These are phyloP conservation scores for Polyergus mexicanus DNA, from an alignment of 1,140 invertebrate genomes.

Conservation along the genomic window DNA sequence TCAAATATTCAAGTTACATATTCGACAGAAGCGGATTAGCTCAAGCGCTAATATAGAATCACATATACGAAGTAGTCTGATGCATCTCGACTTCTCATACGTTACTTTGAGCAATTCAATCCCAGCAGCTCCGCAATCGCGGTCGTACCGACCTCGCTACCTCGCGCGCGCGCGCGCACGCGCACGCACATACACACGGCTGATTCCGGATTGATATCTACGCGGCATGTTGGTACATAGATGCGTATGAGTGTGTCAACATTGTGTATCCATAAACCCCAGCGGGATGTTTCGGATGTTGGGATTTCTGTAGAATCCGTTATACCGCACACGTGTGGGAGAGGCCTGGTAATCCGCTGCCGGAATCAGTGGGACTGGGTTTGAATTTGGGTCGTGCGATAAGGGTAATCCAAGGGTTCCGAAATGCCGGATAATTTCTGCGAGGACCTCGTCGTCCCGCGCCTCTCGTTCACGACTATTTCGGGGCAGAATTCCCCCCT, in stretches of 20 bases:
- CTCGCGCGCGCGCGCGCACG: neutral
- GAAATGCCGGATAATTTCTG: constrained; percentile 74
- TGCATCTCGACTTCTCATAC: constrained; percentile 28
- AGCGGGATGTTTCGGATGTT: constrained; percentile 69
- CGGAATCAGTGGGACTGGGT: constrained; percentile 31
- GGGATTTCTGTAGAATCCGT: constrained; percentile 72
- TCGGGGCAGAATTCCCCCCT: neutral
- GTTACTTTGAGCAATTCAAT: constrained; percentile 44
- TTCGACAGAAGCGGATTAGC: neutral
- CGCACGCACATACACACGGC: too few relatives aligned
- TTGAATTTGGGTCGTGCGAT: constrained; percentile 74
- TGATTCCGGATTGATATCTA: constrained; percentile 20
- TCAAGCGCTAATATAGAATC: constrained; percentile 15
- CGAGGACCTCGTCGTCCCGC: constrained; percentile 68
- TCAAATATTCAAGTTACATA: constrained; percentile 1
- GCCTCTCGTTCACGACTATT: constrained; percentile 35
- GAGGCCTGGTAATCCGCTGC: constrained; percentile 64
- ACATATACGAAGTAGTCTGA: neutral
- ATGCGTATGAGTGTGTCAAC: constrained; percentile 36
- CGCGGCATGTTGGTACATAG: neutral
- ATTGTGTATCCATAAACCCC: constrained; percentile 65
- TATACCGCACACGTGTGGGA: constrained; percentile 31
- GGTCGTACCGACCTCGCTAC: neutral
- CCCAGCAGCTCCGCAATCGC: constrained; percentile 15
- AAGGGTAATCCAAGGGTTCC: constrained; percentile 75